A percentile compares a stretch with the other conserved stretches of the same genome.
phyloP scores from a whole-genome alignment of 2,888 invertebrate species.

The Escarpia spicata region DNA sequence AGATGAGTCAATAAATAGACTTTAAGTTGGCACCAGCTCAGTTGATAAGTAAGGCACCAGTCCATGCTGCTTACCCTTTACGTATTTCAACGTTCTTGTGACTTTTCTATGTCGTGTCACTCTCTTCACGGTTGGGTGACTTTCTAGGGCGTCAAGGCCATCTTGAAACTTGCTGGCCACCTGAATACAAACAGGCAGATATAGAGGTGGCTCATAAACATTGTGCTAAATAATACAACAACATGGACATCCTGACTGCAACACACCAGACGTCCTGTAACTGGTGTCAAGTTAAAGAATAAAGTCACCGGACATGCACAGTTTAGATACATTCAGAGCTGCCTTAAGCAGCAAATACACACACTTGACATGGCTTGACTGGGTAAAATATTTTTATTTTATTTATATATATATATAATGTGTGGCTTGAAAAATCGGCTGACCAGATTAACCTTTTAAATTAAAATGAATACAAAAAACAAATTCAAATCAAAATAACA shows the following conservation, averaged over 20 bases:
- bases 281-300: no score
- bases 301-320: background rate
- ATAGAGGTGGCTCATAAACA: background rate
- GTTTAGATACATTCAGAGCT: background rate
- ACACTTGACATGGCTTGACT: background rate
- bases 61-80: conserved; percentile 48
- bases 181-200: background rate
- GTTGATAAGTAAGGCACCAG: background rate
- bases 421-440: no score
- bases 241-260: no score
- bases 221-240: no score
- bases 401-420: no score
- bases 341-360: background rate
- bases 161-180: conserved; percentile 25
- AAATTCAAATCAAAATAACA: no score
- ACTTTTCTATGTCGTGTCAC: conserved; percentile 60
- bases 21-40: background rate
- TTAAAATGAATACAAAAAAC: no score
- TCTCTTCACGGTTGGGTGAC: conserved; percentile 58
- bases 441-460: no score
- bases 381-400: no score
- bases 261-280: no score
- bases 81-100: conserved; percentile 56
- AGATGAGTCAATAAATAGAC: background rate
- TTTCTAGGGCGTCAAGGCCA: conserved; percentile 52